phyloP scores from a whole-genome alignment of 2,797 vertebrate genomes.

The Luscinia megarhynchos region DNA sequence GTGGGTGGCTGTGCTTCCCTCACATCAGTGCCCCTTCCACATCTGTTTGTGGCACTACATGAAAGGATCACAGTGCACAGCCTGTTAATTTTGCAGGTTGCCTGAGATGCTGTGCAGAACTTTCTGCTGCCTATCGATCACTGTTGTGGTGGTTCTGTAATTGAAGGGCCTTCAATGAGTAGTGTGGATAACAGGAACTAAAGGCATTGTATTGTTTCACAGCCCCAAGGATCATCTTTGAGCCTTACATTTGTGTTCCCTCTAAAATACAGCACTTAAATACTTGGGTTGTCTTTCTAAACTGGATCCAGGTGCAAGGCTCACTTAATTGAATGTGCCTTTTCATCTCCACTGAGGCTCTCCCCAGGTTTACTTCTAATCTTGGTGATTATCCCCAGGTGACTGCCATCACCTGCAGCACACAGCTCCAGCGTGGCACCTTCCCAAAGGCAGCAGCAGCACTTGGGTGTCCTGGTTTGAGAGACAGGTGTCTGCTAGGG shows the following conservation, averaged over 20 bases:
- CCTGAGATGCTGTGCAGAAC: neutral
- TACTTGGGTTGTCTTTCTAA: neutral
- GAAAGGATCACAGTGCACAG: conserved; percentile 12
- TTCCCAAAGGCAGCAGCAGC: rapidly evolving
- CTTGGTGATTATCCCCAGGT: neutral
- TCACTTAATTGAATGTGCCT: neutral
- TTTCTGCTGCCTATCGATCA: neutral
- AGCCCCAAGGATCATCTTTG: neutral
- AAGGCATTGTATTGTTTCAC: neutral
- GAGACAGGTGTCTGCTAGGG: too few species aligned
- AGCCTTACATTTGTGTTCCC: neutral
- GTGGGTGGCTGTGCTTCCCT: neutral
- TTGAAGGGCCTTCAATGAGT: neutral
- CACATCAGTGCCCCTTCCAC: neutral
- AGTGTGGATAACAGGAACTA: neutral
- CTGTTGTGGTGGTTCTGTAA: neutral
- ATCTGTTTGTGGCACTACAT: neutral
- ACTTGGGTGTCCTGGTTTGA: neutral
- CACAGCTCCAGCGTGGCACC: neutral
- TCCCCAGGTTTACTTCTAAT: neutral
- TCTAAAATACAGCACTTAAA: neutral
- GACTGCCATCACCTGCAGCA: neutral
- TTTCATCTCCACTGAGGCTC: neutral
- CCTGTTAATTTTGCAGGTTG: conserved; percentile 10
- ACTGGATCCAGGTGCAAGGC: neutral